Evolutionary conservation across 1,140 invertebrate genomes (phyloP).

Genomic region (Lordiphosa stackelbergi): DNA sequence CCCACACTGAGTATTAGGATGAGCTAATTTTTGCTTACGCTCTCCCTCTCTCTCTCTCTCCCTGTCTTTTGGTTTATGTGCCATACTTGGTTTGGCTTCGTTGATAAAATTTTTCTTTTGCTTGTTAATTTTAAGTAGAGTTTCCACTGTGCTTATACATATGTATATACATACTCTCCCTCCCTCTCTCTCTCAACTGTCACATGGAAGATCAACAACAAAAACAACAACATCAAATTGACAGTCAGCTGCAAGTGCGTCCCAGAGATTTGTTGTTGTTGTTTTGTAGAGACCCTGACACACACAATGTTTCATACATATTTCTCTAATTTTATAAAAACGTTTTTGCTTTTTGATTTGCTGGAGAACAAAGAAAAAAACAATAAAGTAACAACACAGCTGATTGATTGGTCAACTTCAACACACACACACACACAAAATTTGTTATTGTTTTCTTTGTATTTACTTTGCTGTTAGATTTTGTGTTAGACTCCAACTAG

Average conservation of each 20-base stretch:
- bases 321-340: too few species aligned
- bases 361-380: too few species aligned
- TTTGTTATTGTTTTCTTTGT: constrained; percentile 34
- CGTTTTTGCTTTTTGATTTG: too few species aligned
- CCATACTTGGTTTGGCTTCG: constrained; percentile 5
- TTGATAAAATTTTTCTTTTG: constrained; percentile 31
- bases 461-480: constrained; percentile 52
- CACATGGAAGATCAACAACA: constrained; percentile 42
- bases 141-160: constrained; percentile 3
- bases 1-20: constrained; percentile 13
- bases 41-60: constrained; percentile 3
- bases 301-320: constrained; percentile 6
- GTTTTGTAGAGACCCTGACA: constrained; percentile 27
- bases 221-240: constrained; percentile 26
- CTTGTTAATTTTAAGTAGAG: constrained; percentile 22
- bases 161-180: too few species aligned
- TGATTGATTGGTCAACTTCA: too few species aligned
- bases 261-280: constrained; percentile 19
- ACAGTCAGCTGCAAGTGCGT: constrained; percentile 39
- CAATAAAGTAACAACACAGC: too few species aligned
- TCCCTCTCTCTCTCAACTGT: constrained; percentile 31
- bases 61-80: constrained; percentile 10
- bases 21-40: too few species aligned
- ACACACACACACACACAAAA: neutral
- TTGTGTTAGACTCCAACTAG: constrained; percentile 61